Evolutionary conservation across 2,888 invertebrate genomes (phyloP).

Genomic region (Stenolophus ochropezus): DNA sequence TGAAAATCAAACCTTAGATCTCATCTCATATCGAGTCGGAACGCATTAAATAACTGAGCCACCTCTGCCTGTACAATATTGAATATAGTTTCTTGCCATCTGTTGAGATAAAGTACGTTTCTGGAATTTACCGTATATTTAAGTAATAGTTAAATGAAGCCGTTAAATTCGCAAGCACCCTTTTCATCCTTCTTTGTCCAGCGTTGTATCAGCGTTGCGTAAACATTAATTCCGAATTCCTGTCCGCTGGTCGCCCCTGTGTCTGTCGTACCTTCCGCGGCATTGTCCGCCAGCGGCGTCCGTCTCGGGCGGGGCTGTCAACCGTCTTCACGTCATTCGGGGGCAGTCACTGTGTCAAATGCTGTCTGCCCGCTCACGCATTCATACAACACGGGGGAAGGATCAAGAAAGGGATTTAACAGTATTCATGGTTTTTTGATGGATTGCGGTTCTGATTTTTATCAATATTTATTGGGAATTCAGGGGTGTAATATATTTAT

Average conservation of each 20-base stretch:
- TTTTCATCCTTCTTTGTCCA: constrained; percentile 2
- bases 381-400: constrained; percentile 12
- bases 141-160: neutral
- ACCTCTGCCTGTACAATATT: too few species aligned
- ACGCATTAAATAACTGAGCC: too few species aligned
- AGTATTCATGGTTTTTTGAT: constrained; percentile 43
- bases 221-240: constrained; percentile 37
- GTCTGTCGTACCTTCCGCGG: constrained; percentile 12
- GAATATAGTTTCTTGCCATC: too few species aligned
- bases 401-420: constrained; percentile 16
- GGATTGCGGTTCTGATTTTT: constrained; percentile 40
- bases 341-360: constrained; percentile 66
- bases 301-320: constrained; percentile 38
- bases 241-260: constrained; percentile 14
- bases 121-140: too few species aligned
- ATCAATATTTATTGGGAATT: constrained; percentile 42
- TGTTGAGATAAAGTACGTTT: too few species aligned
- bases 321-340: constrained; percentile 63
- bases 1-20: too few species aligned
- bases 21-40: too few species aligned
- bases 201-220: constrained; percentile 16
- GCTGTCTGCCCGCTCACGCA: constrained; percentile 65
- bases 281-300: constrained; percentile 30
- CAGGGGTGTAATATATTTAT: constrained; percentile 36
- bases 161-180: neutral